Base-by-base conservation (phyloP, 37 sponge, comb jelly and placozoan species). In the Halichondria panicea region DNA sequence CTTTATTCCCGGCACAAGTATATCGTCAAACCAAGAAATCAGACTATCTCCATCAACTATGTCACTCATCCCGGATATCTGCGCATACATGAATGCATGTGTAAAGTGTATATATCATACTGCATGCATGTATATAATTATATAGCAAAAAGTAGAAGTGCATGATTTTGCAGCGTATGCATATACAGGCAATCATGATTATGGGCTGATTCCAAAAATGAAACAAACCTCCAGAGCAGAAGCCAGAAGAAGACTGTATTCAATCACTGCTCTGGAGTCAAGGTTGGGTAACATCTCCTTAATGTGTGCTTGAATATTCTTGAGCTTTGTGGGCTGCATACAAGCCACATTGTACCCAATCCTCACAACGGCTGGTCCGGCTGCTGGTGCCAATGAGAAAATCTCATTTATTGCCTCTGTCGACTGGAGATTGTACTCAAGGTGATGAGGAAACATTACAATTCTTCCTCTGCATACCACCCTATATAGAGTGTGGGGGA, bases 281-380 rank as follows among this genome's bases (percentile, higher is more conserved):
- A 62, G 34, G 4, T 5, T 27, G 18, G 63, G 63, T 18, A 62
- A 18, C 18, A 31, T 35, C 4, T 22, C 2, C 31, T 62, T 28
- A 32, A 62, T 62, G 30, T 28, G 24, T 3, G 24, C 18, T 35
- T 30, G 4, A 32, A 30, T 58, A 6, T 58, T 62, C 31, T 22
- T 7, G 18, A 62, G 2, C 18, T 27, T 35, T 2, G 4, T 30
- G 27, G 63, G 63, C 2, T 62, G 5, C 41, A 18, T 12, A 27
- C 39, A 38, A 66, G 43, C 44, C n/a, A n/a, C n/a, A n/a, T 6
- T 38, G 68, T 66, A 35, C 9, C 66, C 66, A 35, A 64, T 35
- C 4, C 21, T 13, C 4, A 64, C 35, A 8, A 64, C 39, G 9
- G 9, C 7, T 22, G 66, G 66, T 7, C 37, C 39, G 35, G 66